Conservation (phyloP, 2,888 invertebrate species). For the Pristionchus fissidentatus region DNA sequence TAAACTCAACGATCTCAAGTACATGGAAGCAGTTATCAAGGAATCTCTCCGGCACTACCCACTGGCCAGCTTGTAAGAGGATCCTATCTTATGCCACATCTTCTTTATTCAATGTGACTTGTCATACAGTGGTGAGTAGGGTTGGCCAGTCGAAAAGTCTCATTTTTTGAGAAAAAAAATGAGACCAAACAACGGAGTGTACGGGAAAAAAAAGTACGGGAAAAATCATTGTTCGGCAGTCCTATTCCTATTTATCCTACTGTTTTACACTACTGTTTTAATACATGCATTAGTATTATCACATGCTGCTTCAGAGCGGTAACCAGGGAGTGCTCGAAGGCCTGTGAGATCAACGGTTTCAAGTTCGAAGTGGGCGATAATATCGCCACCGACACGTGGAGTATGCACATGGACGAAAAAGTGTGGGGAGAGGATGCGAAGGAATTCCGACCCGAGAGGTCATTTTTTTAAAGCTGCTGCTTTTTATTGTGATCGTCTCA, state of each 20-base stretch:
- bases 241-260: no score
- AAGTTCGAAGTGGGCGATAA: not conserved
- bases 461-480: no score
- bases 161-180: no score
- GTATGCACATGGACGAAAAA: slow-evolving; percentile 27
- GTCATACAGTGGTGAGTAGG: no score
- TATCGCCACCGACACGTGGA: slow-evolving; percentile 35
- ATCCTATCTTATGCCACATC: no score
- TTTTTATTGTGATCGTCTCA: not conserved
- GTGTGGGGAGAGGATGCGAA: slow-evolving; percentile 29
- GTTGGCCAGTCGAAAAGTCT: no score
- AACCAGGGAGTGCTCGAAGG: not conserved
- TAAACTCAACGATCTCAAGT: slow-evolving; percentile 59
- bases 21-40: slow-evolving; percentile 68
- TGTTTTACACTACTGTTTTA: no score
- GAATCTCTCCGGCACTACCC: slow-evolving; percentile 69
- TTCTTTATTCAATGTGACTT: no score
- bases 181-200: no score
- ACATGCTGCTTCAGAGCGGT: not conserved
- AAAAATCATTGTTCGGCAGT: no score
- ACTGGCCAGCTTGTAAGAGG: slow-evolving; percentile 65
- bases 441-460: slow-evolving; percentile 28
- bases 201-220: no score
- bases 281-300: no score
- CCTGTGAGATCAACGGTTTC: not conserved